Conservation (phyloP, 1,140 invertebrate genomes). For the Drosophila sproati region DNA sequence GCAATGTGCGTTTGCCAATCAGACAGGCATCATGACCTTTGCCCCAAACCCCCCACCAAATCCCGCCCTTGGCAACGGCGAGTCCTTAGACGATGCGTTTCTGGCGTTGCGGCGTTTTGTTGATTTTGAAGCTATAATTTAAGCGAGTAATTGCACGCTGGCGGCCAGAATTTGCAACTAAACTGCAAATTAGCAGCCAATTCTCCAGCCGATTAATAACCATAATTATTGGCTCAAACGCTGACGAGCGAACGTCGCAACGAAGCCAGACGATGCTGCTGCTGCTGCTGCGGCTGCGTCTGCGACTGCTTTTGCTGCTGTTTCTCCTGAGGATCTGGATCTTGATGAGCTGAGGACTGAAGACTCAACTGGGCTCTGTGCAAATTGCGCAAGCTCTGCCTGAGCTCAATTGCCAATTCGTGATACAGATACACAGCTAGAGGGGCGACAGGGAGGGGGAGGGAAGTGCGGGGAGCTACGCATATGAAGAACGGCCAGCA, state of each 20-base stretch:
- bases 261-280: conserved; percentile 26
- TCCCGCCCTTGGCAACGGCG: background rate
- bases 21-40: conserved; percentile 39
- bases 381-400: conserved; percentile 32
- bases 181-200: conserved; percentile 86
- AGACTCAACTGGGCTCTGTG: conserved; percentile 17
- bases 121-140: conserved; percentile 85
- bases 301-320: background rate
- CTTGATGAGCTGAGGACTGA: conserved; percentile 51
- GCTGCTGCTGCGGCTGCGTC: conserved; percentile 13
- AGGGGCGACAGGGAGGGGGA: background rate
- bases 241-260: conserved; percentile 77
- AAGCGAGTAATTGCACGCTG: conserved; percentile 85
- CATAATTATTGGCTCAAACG: conserved; percentile 85
- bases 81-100: conserved; percentile 18
- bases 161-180: conserved; percentile 85
- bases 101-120: conserved; percentile 83
- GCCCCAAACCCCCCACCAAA: too few relatives aligned
- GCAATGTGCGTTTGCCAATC: conserved; percentile 50
- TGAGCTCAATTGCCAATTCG: conserved; percentile 74
- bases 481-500: conserved; percentile 46
- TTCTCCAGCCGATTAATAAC: conserved; percentile 85
- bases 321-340: conserved; percentile 52
- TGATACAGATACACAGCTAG: conserved; percentile 60
- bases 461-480: conserved; percentile 20